A percentile compares a stretch with the other conserved stretches of the same genome.
Conservation (phyloP, 2,888 invertebrate species). For the Ichneumon xanthorius region DNA sequence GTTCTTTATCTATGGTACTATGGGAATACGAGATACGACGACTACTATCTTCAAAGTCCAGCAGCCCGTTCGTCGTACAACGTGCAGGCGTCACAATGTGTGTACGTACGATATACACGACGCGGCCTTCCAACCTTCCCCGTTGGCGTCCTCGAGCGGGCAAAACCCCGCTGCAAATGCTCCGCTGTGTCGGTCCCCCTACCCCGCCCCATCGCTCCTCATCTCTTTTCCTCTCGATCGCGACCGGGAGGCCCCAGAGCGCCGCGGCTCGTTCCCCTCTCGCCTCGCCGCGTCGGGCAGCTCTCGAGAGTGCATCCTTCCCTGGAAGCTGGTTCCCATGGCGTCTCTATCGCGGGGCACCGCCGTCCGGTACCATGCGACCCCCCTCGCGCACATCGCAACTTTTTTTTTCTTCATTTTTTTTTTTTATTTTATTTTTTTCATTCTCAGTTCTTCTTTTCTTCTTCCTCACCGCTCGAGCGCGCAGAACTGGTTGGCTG, state of each 20-base stretch:
- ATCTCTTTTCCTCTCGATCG: conserved; percentile 41
- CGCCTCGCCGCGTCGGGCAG: conserved; percentile 32
- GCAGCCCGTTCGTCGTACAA: conserved; percentile 33
- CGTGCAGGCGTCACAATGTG: conserved; percentile 29
- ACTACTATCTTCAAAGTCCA: conserved; percentile 34
- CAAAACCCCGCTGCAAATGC: conserved; percentile 43
- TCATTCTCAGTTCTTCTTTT: conserved; percentile 47
- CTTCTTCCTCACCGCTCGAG: conserved; percentile 38
- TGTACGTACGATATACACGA: conserved; percentile 33
- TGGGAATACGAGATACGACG: neutral
- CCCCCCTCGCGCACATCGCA: conserved; percentile 59
- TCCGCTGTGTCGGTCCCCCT: neutral
- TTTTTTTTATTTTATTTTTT: conserved; percentile 39
- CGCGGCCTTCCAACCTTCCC: conserved; percentile 61
- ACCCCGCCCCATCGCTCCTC: neutral
- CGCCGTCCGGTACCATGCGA: conserved; percentile 26
- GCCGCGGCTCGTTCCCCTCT: conserved; percentile 36
- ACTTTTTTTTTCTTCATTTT: conserved; percentile 44
- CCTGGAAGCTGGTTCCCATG: conserved; percentile 60
- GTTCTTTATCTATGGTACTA: neutral
- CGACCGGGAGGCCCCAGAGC: conserved; percentile 45
- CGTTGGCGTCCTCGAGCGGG: conserved; percentile 60
- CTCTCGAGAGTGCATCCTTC: conserved; percentile 47
- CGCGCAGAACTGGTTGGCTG: conserved; percentile 71
- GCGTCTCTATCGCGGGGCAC: conserved; percentile 50